Evolutionary conservation across 2,797 vertebrate species (phyloP).

Genomic region (Glossophaga mutica): DNA sequence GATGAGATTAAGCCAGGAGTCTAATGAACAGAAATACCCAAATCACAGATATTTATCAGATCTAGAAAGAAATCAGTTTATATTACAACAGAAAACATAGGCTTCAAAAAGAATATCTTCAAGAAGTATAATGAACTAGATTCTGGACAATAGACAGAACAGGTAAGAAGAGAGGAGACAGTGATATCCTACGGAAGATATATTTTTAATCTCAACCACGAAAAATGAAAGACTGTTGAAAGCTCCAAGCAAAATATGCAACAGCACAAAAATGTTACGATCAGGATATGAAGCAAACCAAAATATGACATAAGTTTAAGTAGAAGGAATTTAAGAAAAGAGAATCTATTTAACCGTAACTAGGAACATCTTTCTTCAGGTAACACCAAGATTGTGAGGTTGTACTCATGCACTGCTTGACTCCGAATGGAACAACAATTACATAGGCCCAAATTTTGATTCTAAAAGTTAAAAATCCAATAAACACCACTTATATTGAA

Average conservation of each 20-base stretch:
- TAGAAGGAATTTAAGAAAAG: not conserved
- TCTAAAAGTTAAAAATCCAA: slow-evolving; percentile 19
- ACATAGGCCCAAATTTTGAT: not conserved
- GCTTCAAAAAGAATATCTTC: not conserved
- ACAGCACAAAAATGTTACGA: not conserved
- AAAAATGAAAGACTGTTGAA: slow-evolving; percentile 7
- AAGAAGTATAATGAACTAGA: not conserved
- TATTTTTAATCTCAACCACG: not conserved
- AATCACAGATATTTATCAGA: slow-evolving; percentile 14
- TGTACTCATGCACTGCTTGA: not conserved
- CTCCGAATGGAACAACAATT: not conserved
- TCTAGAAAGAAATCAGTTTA: slow-evolving; percentile 11
- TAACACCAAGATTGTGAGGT: not conserved
- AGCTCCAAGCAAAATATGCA: slow-evolving; percentile 27
- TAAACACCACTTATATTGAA: not conserved
- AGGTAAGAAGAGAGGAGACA: not conserved
- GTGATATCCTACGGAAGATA: not conserved
- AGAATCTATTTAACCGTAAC: slow-evolving; percentile 12
- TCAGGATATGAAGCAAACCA: slow-evolving; percentile 2
- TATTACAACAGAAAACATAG: slow-evolving; percentile 13
- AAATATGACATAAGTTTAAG: not conserved
- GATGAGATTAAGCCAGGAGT: slow-evolving; percentile 11
- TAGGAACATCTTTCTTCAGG: slow-evolving; percentile 8
- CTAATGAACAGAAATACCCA: slow-evolving; percentile 1
- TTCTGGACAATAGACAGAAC: not conserved